These are phyloP conservation scores for Mormyrus hasselquistii DNA, from an alignment of 2,797 vertebrate species.

Conservation along the genomic window DNA sequence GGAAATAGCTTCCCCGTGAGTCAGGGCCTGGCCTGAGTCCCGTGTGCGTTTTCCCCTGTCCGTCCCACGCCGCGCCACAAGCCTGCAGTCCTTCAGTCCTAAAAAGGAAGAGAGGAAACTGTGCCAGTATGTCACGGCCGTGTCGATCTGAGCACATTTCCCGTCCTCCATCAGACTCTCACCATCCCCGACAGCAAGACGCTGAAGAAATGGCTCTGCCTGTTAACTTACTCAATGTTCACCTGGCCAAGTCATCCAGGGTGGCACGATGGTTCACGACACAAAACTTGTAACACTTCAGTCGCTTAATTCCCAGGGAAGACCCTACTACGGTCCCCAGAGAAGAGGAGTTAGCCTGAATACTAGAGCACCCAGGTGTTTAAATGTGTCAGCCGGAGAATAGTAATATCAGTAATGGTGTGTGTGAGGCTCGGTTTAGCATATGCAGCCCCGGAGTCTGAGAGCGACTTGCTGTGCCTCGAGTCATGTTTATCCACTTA, in stretches of 20 bases:
- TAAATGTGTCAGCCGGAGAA: background rate
- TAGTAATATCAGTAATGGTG: background rate
- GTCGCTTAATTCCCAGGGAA: background rate
- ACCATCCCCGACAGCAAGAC: background rate
- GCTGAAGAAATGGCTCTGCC: background rate
- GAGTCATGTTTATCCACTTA: background rate
- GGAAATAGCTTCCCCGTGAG: conserved; percentile 40
- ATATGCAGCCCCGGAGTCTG: background rate
- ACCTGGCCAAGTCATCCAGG: background rate
- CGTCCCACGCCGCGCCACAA: too few relatives aligned
- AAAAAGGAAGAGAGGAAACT: conserved; percentile 16
- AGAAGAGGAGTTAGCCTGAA: background rate
- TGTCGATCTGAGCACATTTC: background rate
- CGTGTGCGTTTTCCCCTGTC: background rate
- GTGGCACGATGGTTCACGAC: background rate
- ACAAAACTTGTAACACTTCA: background rate
- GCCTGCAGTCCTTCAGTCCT: conserved; percentile 4
- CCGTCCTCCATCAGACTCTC: background rate
- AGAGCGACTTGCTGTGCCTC: background rate
- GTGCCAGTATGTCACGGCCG: background rate
- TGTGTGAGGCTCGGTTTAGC: background rate
- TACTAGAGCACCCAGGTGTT: background rate
- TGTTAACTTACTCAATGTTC: background rate
- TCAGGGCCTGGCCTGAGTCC: conserved; percentile 31
- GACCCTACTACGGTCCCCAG: background rate